A percentile compares a stretch with the other conserved stretches of the same genome.
These are phyloP conservation scores for Aphyosemion australe DNA, from an alignment of 2,113 vertebrate genomes.

Conservation along the genomic window DNA sequence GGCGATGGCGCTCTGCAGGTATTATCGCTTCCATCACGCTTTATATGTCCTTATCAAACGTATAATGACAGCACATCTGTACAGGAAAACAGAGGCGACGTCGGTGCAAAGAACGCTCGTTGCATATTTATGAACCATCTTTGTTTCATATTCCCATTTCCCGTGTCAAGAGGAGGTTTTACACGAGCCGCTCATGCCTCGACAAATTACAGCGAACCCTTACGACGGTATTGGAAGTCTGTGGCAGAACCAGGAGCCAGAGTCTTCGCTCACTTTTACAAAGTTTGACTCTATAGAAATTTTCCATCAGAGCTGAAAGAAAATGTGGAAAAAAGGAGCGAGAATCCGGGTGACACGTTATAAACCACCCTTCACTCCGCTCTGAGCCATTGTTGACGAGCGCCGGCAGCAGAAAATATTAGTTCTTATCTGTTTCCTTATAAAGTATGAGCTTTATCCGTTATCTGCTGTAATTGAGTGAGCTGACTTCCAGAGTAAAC, in stretches of 20 bases:
- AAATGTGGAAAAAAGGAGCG: not conserved
- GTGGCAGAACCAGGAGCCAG: slow-evolving; percentile 24
- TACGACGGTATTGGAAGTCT: slow-evolving; percentile 51
- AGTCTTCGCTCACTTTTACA: slow-evolving; percentile 35
- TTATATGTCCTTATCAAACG: slow-evolving; percentile 27
- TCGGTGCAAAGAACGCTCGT: slow-evolving; percentile 31
- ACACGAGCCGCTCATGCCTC: slow-evolving; percentile 60
- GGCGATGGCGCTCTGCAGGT: not conserved
- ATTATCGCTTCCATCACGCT: not conserved
- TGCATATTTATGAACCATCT: slow-evolving; percentile 70
- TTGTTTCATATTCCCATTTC: slow-evolving; percentile 68
- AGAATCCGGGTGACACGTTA: slow-evolving; percentile 6
- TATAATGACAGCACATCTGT: slow-evolving; percentile 38
- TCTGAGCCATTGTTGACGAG: slow-evolving; percentile 2
- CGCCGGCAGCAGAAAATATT: slow-evolving; percentile 3
- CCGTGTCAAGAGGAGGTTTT: slow-evolving; percentile 61
- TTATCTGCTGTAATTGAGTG: slow-evolving; percentile 14
- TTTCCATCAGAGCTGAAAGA: slow-evolving; percentile 15
- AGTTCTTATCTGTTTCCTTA: slow-evolving; percentile 17
- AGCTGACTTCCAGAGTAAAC: slow-evolving; percentile 19
- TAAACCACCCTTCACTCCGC: not conserved
- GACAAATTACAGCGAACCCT: slow-evolving; percentile 63
- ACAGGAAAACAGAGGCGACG: slow-evolving; percentile 27
- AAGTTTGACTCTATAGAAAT: slow-evolving; percentile 45
- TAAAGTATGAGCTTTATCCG: slow-evolving; percentile 10